These are phyloP conservation scores for Sclerurus mexicanus DNA, from an alignment of 2,113 vertebrate species.

Conservation along the genomic window DNA sequence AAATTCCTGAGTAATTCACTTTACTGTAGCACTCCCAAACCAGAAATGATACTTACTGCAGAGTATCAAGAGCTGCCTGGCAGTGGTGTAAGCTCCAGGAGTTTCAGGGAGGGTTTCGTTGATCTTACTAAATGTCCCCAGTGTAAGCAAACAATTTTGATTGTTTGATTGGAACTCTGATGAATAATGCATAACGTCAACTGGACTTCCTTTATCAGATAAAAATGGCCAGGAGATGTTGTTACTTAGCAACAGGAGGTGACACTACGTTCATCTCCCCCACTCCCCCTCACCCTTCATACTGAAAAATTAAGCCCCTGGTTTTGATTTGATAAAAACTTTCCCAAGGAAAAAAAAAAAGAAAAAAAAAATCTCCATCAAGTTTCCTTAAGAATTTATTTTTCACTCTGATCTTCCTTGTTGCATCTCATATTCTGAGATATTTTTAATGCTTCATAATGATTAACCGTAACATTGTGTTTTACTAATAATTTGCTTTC, in stretches of 20 bases:
- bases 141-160: slow-evolving; percentile 78
- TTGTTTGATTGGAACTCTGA: slow-evolving; percentile 75
- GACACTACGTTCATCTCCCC: slow-evolving; percentile 74
- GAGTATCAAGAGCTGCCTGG: slow-evolving; percentile 4
- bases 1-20: slow-evolving; percentile 30
- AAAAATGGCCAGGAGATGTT: slow-evolving; percentile 77
- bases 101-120: slow-evolving; percentile 66
- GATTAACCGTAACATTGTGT: not conserved
- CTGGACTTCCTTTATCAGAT: slow-evolving; percentile 80
- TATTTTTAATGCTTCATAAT: not conserved
- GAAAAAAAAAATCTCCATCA: slow-evolving; percentile 15
- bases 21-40: slow-evolving; percentile 25
- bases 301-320: slow-evolving; percentile 66
- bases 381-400: slow-evolving; percentile 15
- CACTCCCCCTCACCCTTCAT: slow-evolving; percentile 63
- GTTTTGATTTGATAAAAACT: slow-evolving; percentile 71
- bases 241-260: slow-evolving; percentile 85
- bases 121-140: slow-evolving; percentile 70
- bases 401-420: not conserved
- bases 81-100: slow-evolving; percentile 38
- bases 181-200: slow-evolving; percentile 80
- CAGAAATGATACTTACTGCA: slow-evolving; percentile 73
- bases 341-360: slow-evolving; percentile 29
- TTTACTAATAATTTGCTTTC: slow-evolving; percentile 56
- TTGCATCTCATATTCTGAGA: not conserved